phyloP scores from a whole-genome alignment of 2,113 vertebrate species.

The Trochalopteron elliotii region DNA sequence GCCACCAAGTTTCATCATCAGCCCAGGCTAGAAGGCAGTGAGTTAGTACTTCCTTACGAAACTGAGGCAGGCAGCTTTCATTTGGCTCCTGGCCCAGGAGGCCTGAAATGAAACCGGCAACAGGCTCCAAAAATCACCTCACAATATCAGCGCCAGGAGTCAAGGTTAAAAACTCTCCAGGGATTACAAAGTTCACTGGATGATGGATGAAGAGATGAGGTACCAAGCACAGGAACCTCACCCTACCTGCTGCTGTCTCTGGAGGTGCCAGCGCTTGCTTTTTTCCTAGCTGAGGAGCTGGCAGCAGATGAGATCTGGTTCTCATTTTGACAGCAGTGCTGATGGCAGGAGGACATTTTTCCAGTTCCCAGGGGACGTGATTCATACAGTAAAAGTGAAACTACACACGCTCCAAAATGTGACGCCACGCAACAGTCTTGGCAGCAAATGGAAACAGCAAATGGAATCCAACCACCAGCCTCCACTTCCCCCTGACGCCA shows the following conservation, averaged over 20 bases:
- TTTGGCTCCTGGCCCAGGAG: conserved; percentile 4
- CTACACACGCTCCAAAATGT: not conserved
- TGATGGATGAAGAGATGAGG: not conserved
- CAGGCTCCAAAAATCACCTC: not conserved
- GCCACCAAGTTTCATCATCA: not conserved
- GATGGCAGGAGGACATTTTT: not conserved
- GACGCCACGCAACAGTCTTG: not conserved
- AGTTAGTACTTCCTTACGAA: not conserved
- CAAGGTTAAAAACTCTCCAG: not conserved
- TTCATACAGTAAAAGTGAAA: not conserved
- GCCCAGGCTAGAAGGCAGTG: not conserved
- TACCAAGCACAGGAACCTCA: not conserved
- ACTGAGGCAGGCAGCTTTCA: not conserved
- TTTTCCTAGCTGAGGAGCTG: not conserved
- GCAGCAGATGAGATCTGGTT: not conserved
- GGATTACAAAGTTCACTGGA: rapidly evolving
- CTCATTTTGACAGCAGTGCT: not conserved
- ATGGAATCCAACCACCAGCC: not conserved
- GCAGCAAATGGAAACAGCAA: not conserved
- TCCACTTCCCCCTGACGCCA: not conserved
- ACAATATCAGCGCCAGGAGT: rapidly evolving
- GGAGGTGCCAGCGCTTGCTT: not conserved
- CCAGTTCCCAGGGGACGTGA: not conserved
- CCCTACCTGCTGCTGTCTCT: not conserved
- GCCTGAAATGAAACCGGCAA: not conserved